Base-by-base conservation (phyloP, 2,797 vertebrate species). In the Cyclopterus lumpus region DNA sequence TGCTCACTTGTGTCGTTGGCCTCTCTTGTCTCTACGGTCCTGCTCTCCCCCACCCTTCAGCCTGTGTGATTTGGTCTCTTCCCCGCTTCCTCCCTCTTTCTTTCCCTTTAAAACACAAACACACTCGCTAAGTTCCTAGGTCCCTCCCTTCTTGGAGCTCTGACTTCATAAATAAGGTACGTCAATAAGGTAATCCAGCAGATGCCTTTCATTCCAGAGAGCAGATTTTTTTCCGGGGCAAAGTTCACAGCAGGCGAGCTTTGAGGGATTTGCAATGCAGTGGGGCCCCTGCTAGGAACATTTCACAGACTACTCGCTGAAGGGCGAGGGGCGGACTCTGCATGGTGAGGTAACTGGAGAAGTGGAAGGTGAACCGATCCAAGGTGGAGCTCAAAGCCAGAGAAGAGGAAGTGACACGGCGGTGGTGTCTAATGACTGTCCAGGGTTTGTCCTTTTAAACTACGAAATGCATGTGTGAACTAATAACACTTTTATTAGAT, bases 191-290 rank as follows among this genome's bases (percentile, higher is more conserved):
- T 85, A 92, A 92, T 85, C 92, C 87, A 83, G 90, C 94, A 81
- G 85, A 95, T 94, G 93, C 96, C 95, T 92, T 93, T 95, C 97
- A 97, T 98, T 97, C 97, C 95, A 88, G 67, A 92, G 90, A 79
- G 86, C 48, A 77, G 85, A 93, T 94, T 92, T 93, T 92, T 92
- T 93, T 92, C 94, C 83, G 89, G 94, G 92, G 86, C 77, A 90
- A 93, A 94, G 95, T 95, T 96, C 94, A 94, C 88, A n/a, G 71
- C 89, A 91, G 91, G 91, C 88, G 81, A 93, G 93, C 67, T 76
- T 80, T 81, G 94, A 80, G 78, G 71, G 71, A 80, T 83, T 81
- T 82, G 68, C 30, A 0, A 75, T 46, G 38, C 51, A 30, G 34
- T 34, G 67, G 20, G 26, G 62, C 22, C 9, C 42, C 48, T 44